Evolutionary conservation across 2,113 vertebrate genomes (phyloP).

Genomic region (Microcebus griseorufus): DNA sequence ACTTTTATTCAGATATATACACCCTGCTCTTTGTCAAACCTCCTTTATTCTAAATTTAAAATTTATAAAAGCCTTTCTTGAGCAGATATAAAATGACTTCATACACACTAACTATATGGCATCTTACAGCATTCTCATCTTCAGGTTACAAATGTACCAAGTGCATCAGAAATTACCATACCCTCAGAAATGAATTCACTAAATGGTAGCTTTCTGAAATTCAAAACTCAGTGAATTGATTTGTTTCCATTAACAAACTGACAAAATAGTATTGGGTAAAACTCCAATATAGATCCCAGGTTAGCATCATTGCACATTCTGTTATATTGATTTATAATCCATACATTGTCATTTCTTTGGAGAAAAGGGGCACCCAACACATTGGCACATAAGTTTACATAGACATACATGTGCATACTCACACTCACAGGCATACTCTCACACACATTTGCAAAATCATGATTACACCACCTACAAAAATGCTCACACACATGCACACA

Average conservation of each 20-base stretch:
- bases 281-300: neutral
- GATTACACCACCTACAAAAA: neutral
- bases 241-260: neutral
- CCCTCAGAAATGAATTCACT: conserved; percentile 12
- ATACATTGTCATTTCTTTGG: neutral
- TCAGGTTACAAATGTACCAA: neutral
- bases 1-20: neutral
- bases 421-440: neutral
- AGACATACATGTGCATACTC: neutral
- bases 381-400: neutral
- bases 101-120: neutral
- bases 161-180: neutral
- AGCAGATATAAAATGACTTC: conserved; percentile 30
- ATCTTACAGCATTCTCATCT: neutral
- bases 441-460: neutral
- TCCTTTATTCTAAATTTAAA: neutral
- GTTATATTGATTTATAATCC: conserved; percentile 35
- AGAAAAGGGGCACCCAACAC: neutral
- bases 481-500: neutral
- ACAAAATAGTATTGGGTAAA: conserved; percentile 10
- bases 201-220: conserved; percentile 28
- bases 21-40: neutral
- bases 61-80: neutral
- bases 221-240: conserved; percentile 14
- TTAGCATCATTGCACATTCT: neutral